Evolutionary conservation across 1,140 invertebrate species (phyloP), one percentile per base, ranked within the genome.

Genomic region (Atta colombica): DNA sequence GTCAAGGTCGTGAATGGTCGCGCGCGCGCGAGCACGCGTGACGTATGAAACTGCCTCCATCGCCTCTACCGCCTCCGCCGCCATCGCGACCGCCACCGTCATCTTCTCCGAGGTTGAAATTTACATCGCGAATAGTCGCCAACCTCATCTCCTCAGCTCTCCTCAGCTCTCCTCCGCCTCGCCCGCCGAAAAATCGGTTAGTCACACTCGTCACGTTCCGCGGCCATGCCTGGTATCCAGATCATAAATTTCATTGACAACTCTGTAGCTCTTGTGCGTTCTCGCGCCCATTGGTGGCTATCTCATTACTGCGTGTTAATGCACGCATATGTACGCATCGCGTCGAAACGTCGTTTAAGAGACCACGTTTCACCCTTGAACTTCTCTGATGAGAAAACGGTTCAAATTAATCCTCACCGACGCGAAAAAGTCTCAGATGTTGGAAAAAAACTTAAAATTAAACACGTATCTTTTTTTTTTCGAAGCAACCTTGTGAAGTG

Each of bases 181-280:
- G 35, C 12, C 55, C 71, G 75, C 82, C 87, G 84, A 91, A 84
- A 77, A 93, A 92, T 93, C 88, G 88, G 87, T 92, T 93, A 84
- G 90, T 91, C 92, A 92, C 88, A 87, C 88, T 89, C 88, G 85
- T 88, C 85, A 63, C 39, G 77, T 75, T 85, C 60, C 72, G 77
- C 68, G 77, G 66, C 60, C 84, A 77, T 88, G 66, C 78, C 66
- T 87, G 86, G 49, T 84, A 93, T 92, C 51, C 89, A 82, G 88
- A 88, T 89, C 91, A 58, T 92, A 92, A 92, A 92, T 89, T 92
- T 68, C 72, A 45, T 87, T 65, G 82, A 89, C 58, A 68, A 88
- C 85, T 88, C 39, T 14, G 82, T 88, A 77, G 69, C 45, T 53
- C 71, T 66, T 39, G 51, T 65, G 55, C 45, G 35, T 25, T 65